A percentile compares a stretch with the other conserved stretches of the same genome.
Conservation (phyloP, 2,888 invertebrate genomes). For the Catocala fraxini region DNA sequence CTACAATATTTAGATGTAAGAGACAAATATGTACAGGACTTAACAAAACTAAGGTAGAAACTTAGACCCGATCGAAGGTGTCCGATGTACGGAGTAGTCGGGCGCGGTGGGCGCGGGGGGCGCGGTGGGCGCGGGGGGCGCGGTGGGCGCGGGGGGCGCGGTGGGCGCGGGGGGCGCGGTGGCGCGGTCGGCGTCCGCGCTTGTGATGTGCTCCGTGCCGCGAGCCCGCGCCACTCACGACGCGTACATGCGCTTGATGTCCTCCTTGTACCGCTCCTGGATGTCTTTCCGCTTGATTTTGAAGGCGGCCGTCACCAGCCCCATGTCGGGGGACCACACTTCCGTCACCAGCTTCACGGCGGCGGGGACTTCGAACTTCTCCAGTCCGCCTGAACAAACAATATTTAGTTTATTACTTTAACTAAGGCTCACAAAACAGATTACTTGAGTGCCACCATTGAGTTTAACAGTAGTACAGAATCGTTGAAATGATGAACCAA, state of each 20-base stretch:
- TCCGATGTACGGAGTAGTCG: not conserved
- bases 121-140: too few species aligned
- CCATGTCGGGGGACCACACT: constrained; percentile 99
- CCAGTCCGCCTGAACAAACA: constrained; percentile 91
- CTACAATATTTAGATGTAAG: constrained; percentile 61
- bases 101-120: too few species aligned
- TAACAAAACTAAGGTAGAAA: constrained; percentile 44
- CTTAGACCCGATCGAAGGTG: constrained; percentile 23
- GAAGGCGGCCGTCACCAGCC: constrained; percentile 98
- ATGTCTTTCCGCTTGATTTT: constrained; percentile 99
- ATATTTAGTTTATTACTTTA: not conserved
- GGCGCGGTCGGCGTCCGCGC: too few species aligned
- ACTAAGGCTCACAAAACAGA: not conserved
- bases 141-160: too few species aligned
- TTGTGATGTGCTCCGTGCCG: constrained; percentile 1
- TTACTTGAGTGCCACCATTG: too few species aligned
- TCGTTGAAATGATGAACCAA: too few species aligned
- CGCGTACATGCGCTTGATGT: constrained; percentile 97
- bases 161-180: too few species aligned
- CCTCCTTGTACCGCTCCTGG: constrained; percentile 96
- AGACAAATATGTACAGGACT: constrained; percentile 67
- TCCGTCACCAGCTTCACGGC: constrained; percentile 96
- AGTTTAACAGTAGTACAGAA: too few species aligned
- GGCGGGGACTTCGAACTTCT: constrained; percentile 97
- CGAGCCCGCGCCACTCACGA: constrained; percentile 88